Evolutionary conservation across 2,888 invertebrate genomes (phyloP).

Genomic region (Drosophila rubida): DNA sequence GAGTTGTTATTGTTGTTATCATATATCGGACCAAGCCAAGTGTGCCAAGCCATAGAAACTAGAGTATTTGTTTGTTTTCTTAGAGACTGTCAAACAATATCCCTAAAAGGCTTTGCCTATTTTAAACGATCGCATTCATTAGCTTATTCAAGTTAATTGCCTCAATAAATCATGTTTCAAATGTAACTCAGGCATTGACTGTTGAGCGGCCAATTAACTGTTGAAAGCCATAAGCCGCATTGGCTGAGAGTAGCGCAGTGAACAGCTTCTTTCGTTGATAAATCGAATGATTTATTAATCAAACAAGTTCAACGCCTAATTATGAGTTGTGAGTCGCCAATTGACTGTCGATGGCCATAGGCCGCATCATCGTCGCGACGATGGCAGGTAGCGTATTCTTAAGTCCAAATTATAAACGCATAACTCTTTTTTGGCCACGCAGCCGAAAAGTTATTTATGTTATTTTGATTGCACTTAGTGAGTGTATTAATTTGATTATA

Average conservation of each 20-base stretch:
- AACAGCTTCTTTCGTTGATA: not conserved
- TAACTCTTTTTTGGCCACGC: slow-evolving; percentile 55
- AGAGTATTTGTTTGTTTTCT: not conserved
- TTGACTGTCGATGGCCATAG: not conserved
- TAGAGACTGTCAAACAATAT: not conserved
- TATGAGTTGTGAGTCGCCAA: slow-evolving; percentile 10
- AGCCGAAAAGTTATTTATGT: slow-evolving; percentile 66
- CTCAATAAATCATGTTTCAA: not conserved
- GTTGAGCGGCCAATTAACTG: not conserved
- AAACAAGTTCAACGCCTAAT: not conserved
- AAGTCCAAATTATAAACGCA: slow-evolving; percentile 61
- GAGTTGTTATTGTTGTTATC: not conserved
- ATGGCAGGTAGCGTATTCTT: slow-evolving; percentile 44
- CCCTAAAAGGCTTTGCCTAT: not conserved
- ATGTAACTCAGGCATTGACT: not conserved
- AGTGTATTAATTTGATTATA: slow-evolving; percentile 80
- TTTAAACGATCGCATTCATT: not conserved
- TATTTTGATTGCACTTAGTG: slow-evolving; percentile 75
- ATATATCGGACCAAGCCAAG: not conserved
- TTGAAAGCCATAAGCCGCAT: not conserved
- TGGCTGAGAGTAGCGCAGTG: not conserved
- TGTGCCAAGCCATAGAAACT: not conserved
- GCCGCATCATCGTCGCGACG: not conserved
- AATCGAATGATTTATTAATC: not conserved
- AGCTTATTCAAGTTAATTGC: not conserved